These are phyloP conservation scores for Leptonema lineaticorne DNA, from an alignment of 1,140 invertebrate genomes.

Conservation along the genomic window DNA sequence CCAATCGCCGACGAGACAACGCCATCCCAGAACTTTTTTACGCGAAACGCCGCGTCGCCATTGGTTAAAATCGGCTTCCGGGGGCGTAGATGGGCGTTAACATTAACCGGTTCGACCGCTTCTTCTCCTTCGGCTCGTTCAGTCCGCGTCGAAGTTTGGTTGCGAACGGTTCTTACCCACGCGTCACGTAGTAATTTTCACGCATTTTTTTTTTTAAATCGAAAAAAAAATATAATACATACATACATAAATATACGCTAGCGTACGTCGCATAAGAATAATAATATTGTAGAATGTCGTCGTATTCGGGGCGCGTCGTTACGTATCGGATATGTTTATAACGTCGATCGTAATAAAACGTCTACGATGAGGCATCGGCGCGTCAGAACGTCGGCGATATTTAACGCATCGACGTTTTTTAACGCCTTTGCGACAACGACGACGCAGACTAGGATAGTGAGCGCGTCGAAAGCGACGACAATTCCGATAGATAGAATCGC, in stretches of 20 bases:
- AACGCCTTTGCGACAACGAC: not conserved
- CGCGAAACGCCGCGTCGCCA: conserved; percentile 8
- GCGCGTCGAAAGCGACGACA: not conserved
- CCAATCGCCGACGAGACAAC: conserved; percentile 26
- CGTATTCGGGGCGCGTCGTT: not conserved
- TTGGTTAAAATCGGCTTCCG: conserved; percentile 27
- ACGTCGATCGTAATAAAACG: not conserved
- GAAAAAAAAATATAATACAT: too few species aligned
- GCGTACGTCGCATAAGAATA: too few species aligned
- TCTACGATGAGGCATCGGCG: conserved; percentile 3
- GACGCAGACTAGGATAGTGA: not conserved
- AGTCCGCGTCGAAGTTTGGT: conserved; percentile 13
- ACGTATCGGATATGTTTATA: not conserved
- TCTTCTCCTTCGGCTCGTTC: conserved; percentile 32
- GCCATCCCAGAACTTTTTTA: conserved; percentile 33
- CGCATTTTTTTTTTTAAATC: too few species aligned
- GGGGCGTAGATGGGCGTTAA: conserved; percentile 6
- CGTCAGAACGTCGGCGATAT: conserved; percentile 17
- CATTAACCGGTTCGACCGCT: conserved; percentile 31
- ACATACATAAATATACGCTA: too few species aligned
- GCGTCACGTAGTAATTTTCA: not conserved
- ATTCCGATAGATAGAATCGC: not conserved
- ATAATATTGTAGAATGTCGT: too few species aligned
- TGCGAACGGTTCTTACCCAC: conserved; percentile 8
- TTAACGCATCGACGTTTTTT: too few species aligned